phyloP scores from a whole-genome alignment of 2,888 invertebrate genomes.

The Drosophila crucigera region DNA sequence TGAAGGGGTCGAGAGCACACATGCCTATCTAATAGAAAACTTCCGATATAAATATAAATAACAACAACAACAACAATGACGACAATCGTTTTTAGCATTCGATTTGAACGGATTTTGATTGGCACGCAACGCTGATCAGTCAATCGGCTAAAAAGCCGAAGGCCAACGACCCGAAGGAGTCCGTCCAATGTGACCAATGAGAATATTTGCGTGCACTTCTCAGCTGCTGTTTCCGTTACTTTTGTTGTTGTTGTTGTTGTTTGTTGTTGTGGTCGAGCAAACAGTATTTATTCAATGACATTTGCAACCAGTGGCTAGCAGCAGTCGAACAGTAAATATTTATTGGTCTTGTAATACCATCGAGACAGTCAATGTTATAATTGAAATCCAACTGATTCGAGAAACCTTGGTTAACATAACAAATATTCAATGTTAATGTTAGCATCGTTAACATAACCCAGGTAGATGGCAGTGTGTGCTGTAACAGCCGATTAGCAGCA shows the following conservation, averaged over 20 bases:
- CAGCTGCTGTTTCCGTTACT: not conserved
- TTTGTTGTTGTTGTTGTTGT: not conserved
- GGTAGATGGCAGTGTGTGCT: not conserved
- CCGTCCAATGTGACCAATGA: not conserved
- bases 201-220: not conserved
- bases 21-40: constrained; percentile 61
- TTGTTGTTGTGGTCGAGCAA: not conserved
- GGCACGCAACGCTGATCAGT: constrained; percentile 3
- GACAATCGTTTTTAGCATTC: not conserved
- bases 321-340: not conserved
- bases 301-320: not conserved
- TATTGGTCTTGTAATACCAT: not conserved
- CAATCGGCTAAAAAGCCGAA: not conserved
- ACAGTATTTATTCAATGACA: not conserved
- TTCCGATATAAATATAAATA: constrained; percentile 56
- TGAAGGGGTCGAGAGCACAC: constrained; percentile 5
- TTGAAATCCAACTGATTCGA: not conserved
- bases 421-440: not conserved
- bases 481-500: not conserved
- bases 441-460: not conserved
- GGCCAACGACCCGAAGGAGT: constrained; percentile 2
- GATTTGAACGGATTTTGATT: not conserved
- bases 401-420: not conserved
- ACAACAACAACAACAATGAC: constrained; percentile 2
- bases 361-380: not conserved